Evolutionary conservation across 2,888 invertebrate species (phyloP), one percentile per base, ranked within the genome.

Genomic region (Nomada fucata): DNA sequence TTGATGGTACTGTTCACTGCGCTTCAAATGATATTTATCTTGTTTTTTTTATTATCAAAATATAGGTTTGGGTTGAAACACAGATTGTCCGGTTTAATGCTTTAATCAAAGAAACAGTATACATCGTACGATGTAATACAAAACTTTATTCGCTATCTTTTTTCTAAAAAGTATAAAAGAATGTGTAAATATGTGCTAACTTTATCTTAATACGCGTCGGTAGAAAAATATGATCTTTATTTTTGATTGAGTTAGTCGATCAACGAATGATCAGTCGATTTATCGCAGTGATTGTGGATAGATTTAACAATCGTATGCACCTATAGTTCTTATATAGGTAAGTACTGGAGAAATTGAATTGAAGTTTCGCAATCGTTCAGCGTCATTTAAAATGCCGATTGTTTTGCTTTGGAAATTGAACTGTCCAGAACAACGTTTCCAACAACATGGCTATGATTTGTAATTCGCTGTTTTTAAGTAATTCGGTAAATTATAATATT

Each of bases 71-170:
- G 36, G 5, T 47, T 47, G 47, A 10, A 47, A 15, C 11, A 13
- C 47, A 15, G 15, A 47, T 47, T 47, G 15, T 13, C 11, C 3
- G 11, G 20, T 26, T 57, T 20, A 23, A 20, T 20, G 7, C 26
- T 26, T 57, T 23, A 57, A 57, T 57, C 53, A 53, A 57, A 23
- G 9, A 26, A 11, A 61, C 42, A 18, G 0, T 7, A 13, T 7
- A 13, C n/a, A 11, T 47, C 10, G 1, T 23, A 26, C 29, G 36
- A 60, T 59, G 60, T 42, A 11, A 59, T 82, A 75, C 4, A 68
- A 71, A 78, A 74, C 55, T 83, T 64, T 74, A 74, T 83, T 83
- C 15, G 69, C 18, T 53, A 44, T 52, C 36, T 36, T 59, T 60
- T 26, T 23, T 59, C n/a, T 61, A 55, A 36, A 47, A 59, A 44